Conservation (phyloP, 1,140 invertebrate genomes). For the Limonius californicus region DNA sequence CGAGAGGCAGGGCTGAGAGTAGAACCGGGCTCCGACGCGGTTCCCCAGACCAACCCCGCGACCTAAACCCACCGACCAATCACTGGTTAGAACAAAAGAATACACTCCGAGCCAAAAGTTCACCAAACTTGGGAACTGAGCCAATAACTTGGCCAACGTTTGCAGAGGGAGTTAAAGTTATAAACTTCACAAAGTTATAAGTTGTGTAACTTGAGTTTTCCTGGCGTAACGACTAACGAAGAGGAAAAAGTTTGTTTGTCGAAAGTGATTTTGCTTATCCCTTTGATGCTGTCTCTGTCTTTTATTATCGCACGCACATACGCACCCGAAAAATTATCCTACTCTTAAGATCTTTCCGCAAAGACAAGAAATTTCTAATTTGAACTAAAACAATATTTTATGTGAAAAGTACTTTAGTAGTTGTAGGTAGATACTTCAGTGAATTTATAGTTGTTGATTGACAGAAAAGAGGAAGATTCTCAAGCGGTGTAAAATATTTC, state of each 20-base stretch:
- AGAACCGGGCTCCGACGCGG: not conserved
- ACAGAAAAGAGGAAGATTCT: no score
- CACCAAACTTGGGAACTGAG: slow-evolving; percentile 16
- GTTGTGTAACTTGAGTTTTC: slow-evolving; percentile 18
- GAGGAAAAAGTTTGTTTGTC: slow-evolving; percentile 14
- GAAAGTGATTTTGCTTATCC: slow-evolving; percentile 11
- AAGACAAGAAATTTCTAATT: no score
- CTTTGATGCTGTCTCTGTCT: not conserved
- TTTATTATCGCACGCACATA: no score
- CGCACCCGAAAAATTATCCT: no score
- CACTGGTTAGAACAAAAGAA: slow-evolving; percentile 44
- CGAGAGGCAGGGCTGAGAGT: slow-evolving; percentile 23
- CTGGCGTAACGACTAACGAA: slow-evolving; percentile 9
- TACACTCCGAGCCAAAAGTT: slow-evolving; percentile 39
- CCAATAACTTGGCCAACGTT: slow-evolving; percentile 9
- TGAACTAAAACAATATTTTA: no score
- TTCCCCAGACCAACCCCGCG: slow-evolving; percentile 35
- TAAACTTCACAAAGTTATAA: slow-evolving; percentile 21
- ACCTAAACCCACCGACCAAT: slow-evolving; percentile 42
- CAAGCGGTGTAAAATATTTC: no score
- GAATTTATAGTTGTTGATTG: no score
- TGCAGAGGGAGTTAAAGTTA: slow-evolving; percentile 11
- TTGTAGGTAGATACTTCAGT: no score
- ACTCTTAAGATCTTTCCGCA: no score
- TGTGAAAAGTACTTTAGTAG: no score